These are phyloP conservation scores for Pelecanoides urinatrix DNA, from an alignment of 2,113 vertebrate genomes.

Conservation along the genomic window DNA sequence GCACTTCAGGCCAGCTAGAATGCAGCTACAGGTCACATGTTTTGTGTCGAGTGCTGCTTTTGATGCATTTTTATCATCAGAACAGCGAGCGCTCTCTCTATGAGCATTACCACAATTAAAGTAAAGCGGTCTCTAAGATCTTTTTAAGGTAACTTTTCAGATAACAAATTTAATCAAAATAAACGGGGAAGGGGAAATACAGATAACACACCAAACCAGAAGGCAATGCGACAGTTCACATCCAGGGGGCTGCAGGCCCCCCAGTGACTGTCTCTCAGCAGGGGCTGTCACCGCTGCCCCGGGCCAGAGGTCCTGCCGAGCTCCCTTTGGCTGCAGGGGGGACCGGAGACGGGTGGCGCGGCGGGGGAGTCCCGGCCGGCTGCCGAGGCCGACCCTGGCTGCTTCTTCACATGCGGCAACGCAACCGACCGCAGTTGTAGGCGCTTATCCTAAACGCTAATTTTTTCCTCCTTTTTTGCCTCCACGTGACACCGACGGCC, in stretches of 20 bases:
- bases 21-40: accelerated
- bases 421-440: not conserved
- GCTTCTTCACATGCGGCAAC: too few species aligned
- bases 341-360: too few species aligned
- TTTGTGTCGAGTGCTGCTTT: accelerated
- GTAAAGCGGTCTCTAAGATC: not conserved
- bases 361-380: not conserved
- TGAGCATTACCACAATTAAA: accelerated
- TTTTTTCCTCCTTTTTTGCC: accelerated
- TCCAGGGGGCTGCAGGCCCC: not conserved
- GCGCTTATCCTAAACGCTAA: accelerated
- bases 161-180: not conserved
- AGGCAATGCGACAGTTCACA: accelerated
- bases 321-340: too few species aligned
- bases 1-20: not conserved
- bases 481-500: too few species aligned
- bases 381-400: too few species aligned
- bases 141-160: not conserved
- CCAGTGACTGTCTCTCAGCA: accelerated
- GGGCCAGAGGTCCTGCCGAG: not conserved
- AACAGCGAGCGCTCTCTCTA: accelerated
- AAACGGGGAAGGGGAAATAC: not conserved
- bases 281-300: too few species aligned
- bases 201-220: accelerated
- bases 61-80: not conserved